Evolutionary conservation across 2,113 vertebrate genomes (phyloP), one percentile per base, ranked within the genome.

Genomic region (Pleuronectes platessa): DNA sequence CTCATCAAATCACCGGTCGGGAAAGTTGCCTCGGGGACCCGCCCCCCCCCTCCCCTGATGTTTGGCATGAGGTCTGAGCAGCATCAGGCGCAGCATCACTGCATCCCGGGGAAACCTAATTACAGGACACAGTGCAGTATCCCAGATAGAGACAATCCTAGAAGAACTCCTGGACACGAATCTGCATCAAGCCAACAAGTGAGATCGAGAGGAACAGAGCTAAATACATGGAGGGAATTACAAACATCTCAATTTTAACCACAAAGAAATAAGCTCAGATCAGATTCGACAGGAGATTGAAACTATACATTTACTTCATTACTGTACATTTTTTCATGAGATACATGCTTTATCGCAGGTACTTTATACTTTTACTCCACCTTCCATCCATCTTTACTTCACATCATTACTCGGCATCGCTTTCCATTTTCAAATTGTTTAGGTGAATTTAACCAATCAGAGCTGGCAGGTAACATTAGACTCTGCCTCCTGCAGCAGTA

Each of bases 1-100:
- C 40, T 87, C 88, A 91, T 93, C 96, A 95, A 97, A 97, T 96
- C 94, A 94, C 82, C 71, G 68, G 77, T 58, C 90, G 82, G 82
- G 61, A 81, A 92, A 85, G 81, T 81, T 90, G 78, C 85, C 66
- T 85, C 35, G 66, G 88, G 90, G 90, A 80, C 93, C 94, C 95
- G 94, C 96, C 94, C 77, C 54, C 54, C 12, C 54, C 0, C 27
- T 5, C 40, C 40, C 10, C 40, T 42, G 40, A 42, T 42, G 10
- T 13, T 42, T 42, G 11, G 40, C 40, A 42, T 3, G 40, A 13
- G 40, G 40, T 42, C 40, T 42, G 40, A 42, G 40, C 40, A 42
- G 40, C 40, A 42, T 42, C 40, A 12, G 11, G 12, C 61, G 40
- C 55, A 69, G 74, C 76, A 82, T 73, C 84, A 71, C 51, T 54